phyloP scores from a whole-genome alignment of 2,797 vertebrate genomes.

The Potorous gilbertii region DNA sequence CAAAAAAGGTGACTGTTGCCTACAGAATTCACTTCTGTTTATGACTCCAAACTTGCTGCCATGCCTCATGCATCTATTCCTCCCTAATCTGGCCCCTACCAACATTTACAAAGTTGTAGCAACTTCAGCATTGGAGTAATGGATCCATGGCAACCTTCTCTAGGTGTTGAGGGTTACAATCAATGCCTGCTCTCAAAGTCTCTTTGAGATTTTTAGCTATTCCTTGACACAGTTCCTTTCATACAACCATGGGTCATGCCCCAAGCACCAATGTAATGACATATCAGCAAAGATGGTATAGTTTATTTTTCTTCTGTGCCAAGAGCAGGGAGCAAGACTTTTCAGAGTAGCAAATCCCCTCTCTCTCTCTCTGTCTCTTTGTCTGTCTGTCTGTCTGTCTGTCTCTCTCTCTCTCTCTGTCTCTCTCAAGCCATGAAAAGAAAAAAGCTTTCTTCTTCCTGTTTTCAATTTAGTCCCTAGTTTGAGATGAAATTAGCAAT shows the following conservation, averaged over 20 bases:
- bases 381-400: neutral
- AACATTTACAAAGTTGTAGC: conserved; percentile 43
- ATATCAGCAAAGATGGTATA: conserved; percentile 47
- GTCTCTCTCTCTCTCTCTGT: neutral
- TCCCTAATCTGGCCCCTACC: neutral
- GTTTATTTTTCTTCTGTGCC: conserved; percentile 45
- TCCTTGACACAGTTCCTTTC: conserved; percentile 20
- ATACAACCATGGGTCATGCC: conserved; percentile 53
- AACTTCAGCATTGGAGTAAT: neutral
- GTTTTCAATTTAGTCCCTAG: conserved; percentile 62
- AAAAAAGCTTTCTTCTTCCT: conserved; percentile 10
- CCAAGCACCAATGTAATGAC: neutral
- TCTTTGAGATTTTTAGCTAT: conserved; percentile 54
- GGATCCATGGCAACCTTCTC: conserved; percentile 45
- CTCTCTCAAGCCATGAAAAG: neutral
- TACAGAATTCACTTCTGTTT: neutral
- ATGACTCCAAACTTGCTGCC: neutral
- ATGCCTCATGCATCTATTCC: neutral
- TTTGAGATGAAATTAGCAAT: conserved; percentile 77
- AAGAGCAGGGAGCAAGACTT: conserved; percentile 32
- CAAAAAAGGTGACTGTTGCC: neutral
- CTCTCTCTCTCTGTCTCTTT: conserved; percentile 32
- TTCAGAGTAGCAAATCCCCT: neutral
- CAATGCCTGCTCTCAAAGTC: conserved; percentile 70
- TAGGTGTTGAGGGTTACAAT: conserved; percentile 47